Evolutionary conservation across 1,140 invertebrate species (phyloP).

Genomic region (Leguminivora glycinivorella): DNA sequence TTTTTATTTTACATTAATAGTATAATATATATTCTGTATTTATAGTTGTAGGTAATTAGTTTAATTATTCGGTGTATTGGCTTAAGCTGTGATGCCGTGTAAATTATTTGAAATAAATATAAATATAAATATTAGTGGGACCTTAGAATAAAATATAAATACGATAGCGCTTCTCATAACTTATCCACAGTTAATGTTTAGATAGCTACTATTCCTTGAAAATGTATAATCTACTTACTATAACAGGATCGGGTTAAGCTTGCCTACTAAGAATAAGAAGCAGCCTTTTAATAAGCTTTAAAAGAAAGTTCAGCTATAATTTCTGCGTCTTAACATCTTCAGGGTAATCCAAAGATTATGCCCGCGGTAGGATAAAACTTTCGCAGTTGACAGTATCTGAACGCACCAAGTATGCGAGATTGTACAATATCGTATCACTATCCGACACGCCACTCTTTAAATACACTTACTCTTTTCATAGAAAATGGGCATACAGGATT

Average conservation of each 20-base stretch:
- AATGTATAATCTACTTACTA: not conserved
- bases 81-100: too few species aligned
- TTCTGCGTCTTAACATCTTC: slow-evolving; percentile 45
- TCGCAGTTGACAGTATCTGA: slow-evolving; percentile 37
- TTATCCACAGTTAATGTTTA: too few species aligned
- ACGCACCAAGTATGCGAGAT: not conserved
- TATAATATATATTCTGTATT: too few species aligned
- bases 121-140: too few species aligned
- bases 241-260: slow-evolving; percentile 11
- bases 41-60: too few species aligned
- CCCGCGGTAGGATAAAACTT: slow-evolving; percentile 38
- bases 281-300: slow-evolving; percentile 48
- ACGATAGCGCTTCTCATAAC: too few species aligned
- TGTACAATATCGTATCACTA: not conserved
- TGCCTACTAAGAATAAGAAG: slow-evolving; percentile 28
- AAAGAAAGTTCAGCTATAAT: slow-evolving; percentile 53
- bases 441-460: not conserved
- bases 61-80: too few species aligned
- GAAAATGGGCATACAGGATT: too few species aligned
- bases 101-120: too few species aligned
- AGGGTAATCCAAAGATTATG: slow-evolving; percentile 50
- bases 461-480: too few species aligned
- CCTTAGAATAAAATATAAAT: too few species aligned
- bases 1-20: too few species aligned
- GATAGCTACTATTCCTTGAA: not conserved